These are phyloP conservation scores for Disparrhopalites patrizii DNA, from an alignment of 2,888 invertebrate genomes.

Conservation along the genomic window DNA sequence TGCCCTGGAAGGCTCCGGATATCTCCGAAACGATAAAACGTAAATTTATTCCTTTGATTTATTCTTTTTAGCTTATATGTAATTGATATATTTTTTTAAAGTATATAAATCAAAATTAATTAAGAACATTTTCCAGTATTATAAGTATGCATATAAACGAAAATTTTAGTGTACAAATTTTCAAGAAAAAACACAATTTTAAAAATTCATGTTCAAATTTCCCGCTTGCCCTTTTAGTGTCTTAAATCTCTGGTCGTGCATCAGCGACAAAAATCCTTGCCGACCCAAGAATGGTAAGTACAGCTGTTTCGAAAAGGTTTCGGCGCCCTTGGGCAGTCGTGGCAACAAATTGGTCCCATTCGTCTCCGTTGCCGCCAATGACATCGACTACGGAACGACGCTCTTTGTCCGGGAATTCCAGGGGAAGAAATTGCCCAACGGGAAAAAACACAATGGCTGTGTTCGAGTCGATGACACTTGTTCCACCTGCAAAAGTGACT, in stretches of 20 bases:
- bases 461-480: conserved; percentile 7
- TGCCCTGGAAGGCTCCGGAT: conserved; percentile 3
- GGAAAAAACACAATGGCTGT: conserved; percentile 10
- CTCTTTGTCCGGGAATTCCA: neutral
- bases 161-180: too few species aligned
- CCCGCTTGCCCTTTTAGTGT: neutral
- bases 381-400: neutral
- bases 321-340: conserved; percentile 5
- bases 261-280: conserved; percentile 3
- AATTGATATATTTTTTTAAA: neutral
- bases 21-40: conserved; percentile 13
- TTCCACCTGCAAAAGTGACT: neutral
- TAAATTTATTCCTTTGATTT: neutral
- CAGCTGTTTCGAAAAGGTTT: neutral
- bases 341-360: conserved; percentile 2
- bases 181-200: too few species aligned
- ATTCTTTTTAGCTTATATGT: neutral
- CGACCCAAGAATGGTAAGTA: neutral
- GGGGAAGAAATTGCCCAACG: neutral
- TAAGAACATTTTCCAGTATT: neutral
- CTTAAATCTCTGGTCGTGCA: conserved; percentile 3
- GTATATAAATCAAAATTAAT: neutral
- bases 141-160: neutral
- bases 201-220: neutral
- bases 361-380: conserved; percentile 3